Evolutionary conservation across 2,888 invertebrate genomes (phyloP), one percentile per base, ranked within the genome.

Genomic region (Cheilosia pagana): DNA sequence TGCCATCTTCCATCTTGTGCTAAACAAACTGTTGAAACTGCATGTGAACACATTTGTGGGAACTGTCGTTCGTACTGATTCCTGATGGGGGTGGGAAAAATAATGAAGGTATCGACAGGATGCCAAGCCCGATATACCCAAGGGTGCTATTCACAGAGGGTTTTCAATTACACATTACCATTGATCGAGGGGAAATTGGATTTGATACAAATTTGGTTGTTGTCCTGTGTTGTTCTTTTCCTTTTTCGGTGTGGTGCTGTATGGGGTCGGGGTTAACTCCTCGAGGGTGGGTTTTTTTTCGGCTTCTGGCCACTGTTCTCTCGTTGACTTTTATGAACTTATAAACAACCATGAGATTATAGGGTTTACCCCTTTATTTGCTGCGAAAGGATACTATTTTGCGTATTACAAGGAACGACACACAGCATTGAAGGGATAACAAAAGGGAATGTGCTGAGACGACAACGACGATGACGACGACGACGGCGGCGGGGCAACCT

Each of bases 281-380:
- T 48, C 14, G 68, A 57, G 76, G 67, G 63, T 71, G 62, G 68
- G 59, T 77, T 74, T 45, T 77, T 74, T 45, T 14, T 12, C 50
- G 8, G 50, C 25, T 72, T 57, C 70, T 75, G 75, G 81, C 74
- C 68, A 86, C 77, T 85, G 81, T 86, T 76, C 82, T 88, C 90
- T 90, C 90, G 90, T 90, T 90, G 89, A 90, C 88, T 90, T 90
- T 90, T 91, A 90, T 91, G 90, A 90, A 91, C 91, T 91, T 90
- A 90, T 91, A 90, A 90, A 91, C 90, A 90, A 90, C 86, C 85
- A 85, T 85, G 67, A 85, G 85, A 85, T 85, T 85, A 85, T 81
- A 85, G 85, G 85, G 85, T 63, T 85, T 85, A 85, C 85, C 85
- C 85, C 85, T 85, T 85, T 85, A 85, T 85, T 85, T 85, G 85